phyloP scores from a whole-genome alignment of 2,113 vertebrate species.

The Elgaria multicarinata region DNA sequence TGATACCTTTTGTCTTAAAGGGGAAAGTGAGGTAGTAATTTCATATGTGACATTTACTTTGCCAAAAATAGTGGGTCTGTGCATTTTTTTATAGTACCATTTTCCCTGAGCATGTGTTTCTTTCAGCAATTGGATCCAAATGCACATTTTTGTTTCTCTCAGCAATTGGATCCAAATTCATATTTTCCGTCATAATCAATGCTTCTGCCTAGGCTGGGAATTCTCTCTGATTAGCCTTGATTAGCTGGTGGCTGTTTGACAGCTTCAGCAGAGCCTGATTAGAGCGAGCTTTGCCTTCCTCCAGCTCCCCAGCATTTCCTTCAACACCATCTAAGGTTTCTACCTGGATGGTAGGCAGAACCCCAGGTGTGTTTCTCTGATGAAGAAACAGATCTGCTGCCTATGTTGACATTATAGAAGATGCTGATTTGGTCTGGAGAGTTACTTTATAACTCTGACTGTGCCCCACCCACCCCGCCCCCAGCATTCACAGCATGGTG shows the following conservation, averaged over 20 bases:
- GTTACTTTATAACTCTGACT: no score
- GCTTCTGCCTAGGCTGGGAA: slow-evolving; percentile 55
- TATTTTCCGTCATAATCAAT: slow-evolving; percentile 55
- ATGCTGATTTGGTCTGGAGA: no score
- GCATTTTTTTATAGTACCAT: background rate
- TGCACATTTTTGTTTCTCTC: background rate
- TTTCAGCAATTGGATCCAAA: background rate
- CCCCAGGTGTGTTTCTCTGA: background rate
- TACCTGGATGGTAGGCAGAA: slow-evolving; percentile 19
- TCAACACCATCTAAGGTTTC: slow-evolving; percentile 57
- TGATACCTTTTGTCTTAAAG: background rate
- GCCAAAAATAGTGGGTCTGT: background rate
- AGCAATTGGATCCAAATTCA: background rate
- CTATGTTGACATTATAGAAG: no score
- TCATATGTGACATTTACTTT: background rate
- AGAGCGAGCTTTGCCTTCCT: slow-evolving; percentile 69
- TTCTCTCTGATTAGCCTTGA: slow-evolving; percentile 75
- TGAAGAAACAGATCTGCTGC: background rate
- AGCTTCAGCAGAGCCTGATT: slow-evolving; percentile 48
- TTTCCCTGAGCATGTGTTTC: background rate
- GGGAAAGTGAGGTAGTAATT: background rate
- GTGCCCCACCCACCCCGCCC: no score
- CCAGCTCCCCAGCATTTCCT: slow-evolving; percentile 57
- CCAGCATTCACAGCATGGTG: no score
- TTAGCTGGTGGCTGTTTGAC: slow-evolving; percentile 67